Base-by-base conservation (phyloP, 1,140 invertebrate genomes). In the Vanessa tameamea region DNA sequence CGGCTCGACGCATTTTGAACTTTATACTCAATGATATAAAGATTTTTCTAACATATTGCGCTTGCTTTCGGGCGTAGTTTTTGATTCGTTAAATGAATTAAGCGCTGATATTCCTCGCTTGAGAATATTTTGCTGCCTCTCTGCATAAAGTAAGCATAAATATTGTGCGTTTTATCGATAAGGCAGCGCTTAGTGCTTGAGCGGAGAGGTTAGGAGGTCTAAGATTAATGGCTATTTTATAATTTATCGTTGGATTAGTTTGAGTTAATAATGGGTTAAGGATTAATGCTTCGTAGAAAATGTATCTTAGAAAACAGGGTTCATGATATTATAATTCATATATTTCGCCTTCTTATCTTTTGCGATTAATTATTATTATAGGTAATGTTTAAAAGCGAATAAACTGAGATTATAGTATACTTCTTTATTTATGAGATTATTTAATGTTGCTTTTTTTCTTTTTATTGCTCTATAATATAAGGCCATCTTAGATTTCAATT, bases 131-230 rank as follows among this genome's bases (percentile, higher is more conserved):
- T 74, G 76, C 77, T 76, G 75, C 72, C 80, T 77, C 75, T 78
- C 74, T 82, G 87, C 83, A 86, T 87, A 89, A 89, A 89, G 85
- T 82, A 84, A 85, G 78, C 85, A 82, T 87, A 87, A 89, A 87
- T 87, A 88, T 86, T 72, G 73, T 61, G 73, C 74, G 81, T 71
- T 81, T 78, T 81, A 84, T 84, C 78, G 73, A 75, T 82, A 79
- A 77, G 79, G 78, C 47, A 26, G 64, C 67, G 74, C 14, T 26
- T 70, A 69, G 75, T 73, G 78, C 37, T 48, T 53, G 57, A 77
- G 79, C 69, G 64, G 72, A 66, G 71, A 72, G 68, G 55, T 76
- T 77, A 73, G 61, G 70, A 68, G 68, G 71, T 69, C 73, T 76
- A 69, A 80, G 73, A 75, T 69, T 75, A 64, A 75, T 75, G 73